Conservation (phyloP, 2,888 invertebrate genomes). For the Brassicogethes aeneus region DNA sequence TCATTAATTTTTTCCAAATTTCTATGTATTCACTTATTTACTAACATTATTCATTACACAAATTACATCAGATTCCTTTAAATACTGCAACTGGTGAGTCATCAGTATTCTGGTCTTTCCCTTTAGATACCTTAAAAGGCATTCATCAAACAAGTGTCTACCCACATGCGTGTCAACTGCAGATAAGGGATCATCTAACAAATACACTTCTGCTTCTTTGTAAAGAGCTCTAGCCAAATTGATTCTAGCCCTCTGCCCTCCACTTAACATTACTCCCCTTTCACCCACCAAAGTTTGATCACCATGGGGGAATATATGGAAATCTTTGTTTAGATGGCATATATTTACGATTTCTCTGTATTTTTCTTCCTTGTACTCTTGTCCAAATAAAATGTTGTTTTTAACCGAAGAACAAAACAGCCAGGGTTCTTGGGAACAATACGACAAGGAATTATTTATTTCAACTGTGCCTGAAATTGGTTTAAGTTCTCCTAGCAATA, state of each 20-base stretch:
- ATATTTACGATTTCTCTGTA: conserved; percentile 52
- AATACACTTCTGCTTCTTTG: conserved; percentile 63
- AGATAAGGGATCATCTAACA: conserved; percentile 72
- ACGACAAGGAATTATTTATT: conserved; percentile 45
- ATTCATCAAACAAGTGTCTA: conserved; percentile 59
- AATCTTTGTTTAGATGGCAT: conserved; percentile 55
- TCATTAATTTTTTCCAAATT: too few relatives aligned
- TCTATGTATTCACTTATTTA: too few relatives aligned
- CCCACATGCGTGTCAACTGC: conserved; percentile 70
- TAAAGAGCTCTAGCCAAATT: conserved; percentile 69
- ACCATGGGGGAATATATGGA: conserved; percentile 35
- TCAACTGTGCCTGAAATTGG: conserved; percentile 32
- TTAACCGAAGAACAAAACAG: conserved; percentile 49
- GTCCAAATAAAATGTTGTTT: conserved; percentile 71
- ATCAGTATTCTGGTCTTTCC: conserved; percentile 23
- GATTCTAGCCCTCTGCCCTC: conserved; percentile 71
- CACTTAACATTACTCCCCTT: conserved; percentile 66
- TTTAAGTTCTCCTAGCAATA: conserved; percentile 35
- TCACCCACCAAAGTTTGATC: conserved; percentile 72
- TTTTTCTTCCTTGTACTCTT: conserved; percentile 45
- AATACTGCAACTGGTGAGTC: conserved; percentile 10
- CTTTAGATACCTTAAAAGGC: conserved; percentile 19
- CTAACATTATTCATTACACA: neutral
- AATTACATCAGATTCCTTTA: neutral
- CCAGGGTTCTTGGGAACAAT: conserved; percentile 57